Percentiles rank a stretch among this genome's conserved stretches.
Conservation (phyloP, 1,140 invertebrate species). For the Phymorhynchus buccinoides region DNA sequence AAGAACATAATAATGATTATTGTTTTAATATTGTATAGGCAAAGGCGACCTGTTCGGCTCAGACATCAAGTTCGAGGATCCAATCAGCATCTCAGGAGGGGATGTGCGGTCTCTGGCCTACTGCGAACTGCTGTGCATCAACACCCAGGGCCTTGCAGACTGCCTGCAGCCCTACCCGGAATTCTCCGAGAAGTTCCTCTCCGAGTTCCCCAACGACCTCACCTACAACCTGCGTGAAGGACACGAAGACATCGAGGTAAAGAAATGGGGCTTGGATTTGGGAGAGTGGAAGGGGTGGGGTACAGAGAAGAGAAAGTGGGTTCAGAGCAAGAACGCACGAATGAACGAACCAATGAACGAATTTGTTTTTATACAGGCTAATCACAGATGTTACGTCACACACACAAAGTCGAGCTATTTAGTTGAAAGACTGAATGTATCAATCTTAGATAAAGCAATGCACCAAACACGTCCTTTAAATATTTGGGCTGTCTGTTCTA, state of each 20-base stretch:
- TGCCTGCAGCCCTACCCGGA: constrained; percentile 92
- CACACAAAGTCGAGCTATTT: too few species aligned
- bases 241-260: constrained; percentile 63
- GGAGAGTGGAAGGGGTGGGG: too few species aligned
- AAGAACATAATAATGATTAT: too few species aligned
- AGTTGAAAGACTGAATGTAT: too few species aligned
- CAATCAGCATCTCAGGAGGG: constrained; percentile 92
- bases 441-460: too few species aligned
- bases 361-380: too few species aligned
- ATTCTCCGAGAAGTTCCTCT: constrained; percentile 90
- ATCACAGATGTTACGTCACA: too few species aligned
- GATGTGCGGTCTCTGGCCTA: constrained; percentile 95
- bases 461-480: too few species aligned
- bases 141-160: constrained; percentile 89
- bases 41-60: constrained; percentile 97
- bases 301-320: too few species aligned
- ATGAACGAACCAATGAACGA: too few species aligned
- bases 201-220: constrained; percentile 95
- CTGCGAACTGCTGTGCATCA: constrained; percentile 95
- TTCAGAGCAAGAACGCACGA: too few species aligned
- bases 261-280: not conserved
- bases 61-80: constrained; percentile 84
- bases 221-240: constrained; percentile 96
- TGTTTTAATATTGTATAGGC: constrained; percentile 77
- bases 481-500: too few species aligned